A percentile compares a stretch with the other conserved stretches of the same genome.
These are phyloP conservation scores for Doryteuthis pealeii DNA, from an alignment of 1,140 invertebrate species.

Conservation along the genomic window DNA sequence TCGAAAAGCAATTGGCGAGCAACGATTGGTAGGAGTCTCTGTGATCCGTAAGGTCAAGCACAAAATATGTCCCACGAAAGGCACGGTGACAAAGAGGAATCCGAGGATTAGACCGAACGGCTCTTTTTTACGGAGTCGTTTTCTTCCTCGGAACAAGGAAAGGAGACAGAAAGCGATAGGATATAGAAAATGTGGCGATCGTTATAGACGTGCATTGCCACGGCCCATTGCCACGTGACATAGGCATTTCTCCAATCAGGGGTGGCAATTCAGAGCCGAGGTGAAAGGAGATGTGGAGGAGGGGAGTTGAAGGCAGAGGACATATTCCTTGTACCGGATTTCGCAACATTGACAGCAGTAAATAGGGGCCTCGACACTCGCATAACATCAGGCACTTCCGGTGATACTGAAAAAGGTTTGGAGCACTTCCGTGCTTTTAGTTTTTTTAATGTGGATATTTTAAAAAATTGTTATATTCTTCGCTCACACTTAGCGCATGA, in stretches of 20 bases:
- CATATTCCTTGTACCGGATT: too few relatives aligned
- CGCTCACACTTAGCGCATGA: not conserved
- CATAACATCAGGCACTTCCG: not conserved
- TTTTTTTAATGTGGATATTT: not conserved
- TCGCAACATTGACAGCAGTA: not conserved
- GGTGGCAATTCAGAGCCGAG: not conserved
- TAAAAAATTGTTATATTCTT: not conserved
- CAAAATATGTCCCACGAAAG: conserved; percentile 6
- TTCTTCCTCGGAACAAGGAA: not conserved
- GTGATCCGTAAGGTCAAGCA: conserved; percentile 12
- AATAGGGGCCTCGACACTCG: not conserved
- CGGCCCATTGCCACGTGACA: not conserved
- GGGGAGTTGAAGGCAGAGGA: not conserved
- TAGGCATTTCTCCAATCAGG: not conserved
- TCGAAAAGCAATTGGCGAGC: not conserved
- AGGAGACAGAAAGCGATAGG: not conserved
- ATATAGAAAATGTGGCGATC: conserved; percentile 4
- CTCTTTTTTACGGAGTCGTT: not conserved
- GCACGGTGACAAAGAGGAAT: not conserved
- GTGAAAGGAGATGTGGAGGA: not conserved
- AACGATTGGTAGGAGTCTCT: not conserved
- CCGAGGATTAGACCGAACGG: not conserved
- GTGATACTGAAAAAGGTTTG: not conserved
- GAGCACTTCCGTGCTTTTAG: not conserved
- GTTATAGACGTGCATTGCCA: conserved; percentile 12